Base-by-base conservation (phyloP, 2,797 vertebrate genomes). In the Hybognathus amarus region DNA sequence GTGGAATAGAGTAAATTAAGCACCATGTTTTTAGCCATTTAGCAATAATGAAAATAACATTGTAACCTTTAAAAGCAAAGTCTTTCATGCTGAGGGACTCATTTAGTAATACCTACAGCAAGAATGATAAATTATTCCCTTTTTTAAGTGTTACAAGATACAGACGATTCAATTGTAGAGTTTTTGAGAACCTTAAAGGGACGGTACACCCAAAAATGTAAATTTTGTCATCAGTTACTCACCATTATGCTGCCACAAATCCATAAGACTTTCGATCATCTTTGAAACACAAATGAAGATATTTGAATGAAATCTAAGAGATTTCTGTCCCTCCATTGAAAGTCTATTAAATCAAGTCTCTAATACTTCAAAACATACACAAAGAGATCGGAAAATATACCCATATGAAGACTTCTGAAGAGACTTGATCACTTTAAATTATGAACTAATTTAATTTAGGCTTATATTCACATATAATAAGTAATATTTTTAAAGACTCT, bases 161-260 rank as follows among this genome's bases (percentile, higher is more conserved):
- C 50, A 54, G 2, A 36, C 30, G 10, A 30, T 68, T 27, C 3
- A 22, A 1, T 42, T 30, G 27, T 47, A 17, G 20, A 93, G 91
- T 91, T 93, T 94, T 93, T 92, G 89, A 90, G 92, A 90, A 94
- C 92, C 92, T 91, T 92, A 63, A 63, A 63, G n/a, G 54, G 22
- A 59, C 12, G 2, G 5, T 17, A 30, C 59, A 63, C 13, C 13
- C n/a, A 61, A 61, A 59, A 13, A 27, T 13, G 1, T 5, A 2
- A 61, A 15, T 12, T 24, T 10, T 5, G 54, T 24, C 54, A 56
- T 12, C 10, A 61, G 6, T 61, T 13, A 59, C n/a, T 61, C 12
- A 27, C 22, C 22, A 4, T 56, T 10, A n/a, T 63, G 59, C 30
- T 27, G 6, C 1, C 59, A 30, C 13, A 17, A 63, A 63, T 61